phyloP scores from a whole-genome alignment of 2,797 vertebrate species.

The Channa striata region DNA sequence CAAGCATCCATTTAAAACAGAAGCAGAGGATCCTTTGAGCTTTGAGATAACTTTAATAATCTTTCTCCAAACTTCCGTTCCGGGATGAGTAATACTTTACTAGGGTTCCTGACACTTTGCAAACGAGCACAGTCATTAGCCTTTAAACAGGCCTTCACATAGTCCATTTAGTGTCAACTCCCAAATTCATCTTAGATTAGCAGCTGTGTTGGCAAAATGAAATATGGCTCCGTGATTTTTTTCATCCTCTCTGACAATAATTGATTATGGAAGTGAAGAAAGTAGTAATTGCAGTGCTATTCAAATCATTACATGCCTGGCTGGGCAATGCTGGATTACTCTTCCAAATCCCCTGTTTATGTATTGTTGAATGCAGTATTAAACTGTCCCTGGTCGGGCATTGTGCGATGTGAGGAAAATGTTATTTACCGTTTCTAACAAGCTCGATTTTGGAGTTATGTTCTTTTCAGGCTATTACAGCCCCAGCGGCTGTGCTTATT shows the following conservation, averaged over 20 bases:
- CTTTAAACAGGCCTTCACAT: constrained; percentile 45
- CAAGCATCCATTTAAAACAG: neutral
- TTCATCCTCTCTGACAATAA: constrained; percentile 55
- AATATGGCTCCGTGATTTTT: constrained; percentile 44
- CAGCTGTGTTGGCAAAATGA: constrained; percentile 43
- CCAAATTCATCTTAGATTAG: constrained; percentile 52
- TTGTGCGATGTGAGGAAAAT: constrained; percentile 62
- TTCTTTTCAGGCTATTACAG: constrained; percentile 63
- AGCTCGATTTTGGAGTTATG: constrained; percentile 65
- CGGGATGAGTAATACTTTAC: constrained; percentile 43
- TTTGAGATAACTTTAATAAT: constrained; percentile 17
- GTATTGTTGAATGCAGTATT: constrained; percentile 60
- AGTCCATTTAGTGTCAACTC: constrained; percentile 51
- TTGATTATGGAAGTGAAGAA: constrained; percentile 57
- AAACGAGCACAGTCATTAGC: constrained; percentile 59
- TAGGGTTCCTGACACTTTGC: constrained; percentile 41
- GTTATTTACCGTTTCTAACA: constrained; percentile 74
- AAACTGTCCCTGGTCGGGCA: constrained; percentile 59
- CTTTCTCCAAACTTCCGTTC: constrained; percentile 24
- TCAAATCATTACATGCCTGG: constrained; percentile 66
- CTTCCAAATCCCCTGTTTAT: constrained; percentile 62
- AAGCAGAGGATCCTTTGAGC: neutral
- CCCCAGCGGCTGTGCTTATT: constrained; percentile 48
- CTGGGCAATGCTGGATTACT: constrained; percentile 59
- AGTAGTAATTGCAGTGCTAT: constrained; percentile 38